A percentile compares a stretch with the other conserved stretches of the same genome.
Evolutionary conservation across 2,113 vertebrate genomes (phyloP).

Genomic region (Zosterops pallidus): DNA sequence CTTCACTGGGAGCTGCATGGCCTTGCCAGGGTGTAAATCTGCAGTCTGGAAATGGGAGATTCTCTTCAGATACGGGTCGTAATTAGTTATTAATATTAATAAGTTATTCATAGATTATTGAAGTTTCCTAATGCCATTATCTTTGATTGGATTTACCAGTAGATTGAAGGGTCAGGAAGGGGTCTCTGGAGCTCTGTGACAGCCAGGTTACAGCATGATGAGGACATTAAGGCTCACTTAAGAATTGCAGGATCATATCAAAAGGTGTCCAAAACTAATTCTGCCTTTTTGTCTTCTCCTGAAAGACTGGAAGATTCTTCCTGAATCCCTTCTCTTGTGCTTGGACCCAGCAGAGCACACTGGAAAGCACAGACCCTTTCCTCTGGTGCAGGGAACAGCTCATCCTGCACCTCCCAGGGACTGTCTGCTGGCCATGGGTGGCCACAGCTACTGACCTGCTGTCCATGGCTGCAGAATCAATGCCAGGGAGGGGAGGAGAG

Average conservation of each 20-base stretch:
- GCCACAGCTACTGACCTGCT: not conserved
- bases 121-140: not conserved
- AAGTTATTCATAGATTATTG: not conserved
- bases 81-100: not conserved
- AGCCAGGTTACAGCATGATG: not conserved
- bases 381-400: not conserved
- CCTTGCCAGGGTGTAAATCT: not conserved
- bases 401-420: not conserved
- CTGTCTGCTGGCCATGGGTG: not conserved
- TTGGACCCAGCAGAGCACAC: accelerated
- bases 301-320: not conserved
- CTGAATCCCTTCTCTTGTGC: not conserved
- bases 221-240: not conserved
- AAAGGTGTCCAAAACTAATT: not conserved
- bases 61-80: not conserved
- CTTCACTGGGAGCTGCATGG: not conserved
- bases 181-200: not conserved
- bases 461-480: not conserved
- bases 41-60: not conserved
- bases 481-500: not conserved
- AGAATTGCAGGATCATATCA: not conserved
- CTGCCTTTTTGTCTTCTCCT: not conserved
- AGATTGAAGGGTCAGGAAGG: not conserved
- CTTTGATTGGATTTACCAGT: not conserved
- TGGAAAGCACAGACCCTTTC: not conserved